These are phyloP conservation scores for cattle (Bos taurus) DNA, from an alignment of 2,113 vertebrate species.

Conservation along the genomic window DNA sequence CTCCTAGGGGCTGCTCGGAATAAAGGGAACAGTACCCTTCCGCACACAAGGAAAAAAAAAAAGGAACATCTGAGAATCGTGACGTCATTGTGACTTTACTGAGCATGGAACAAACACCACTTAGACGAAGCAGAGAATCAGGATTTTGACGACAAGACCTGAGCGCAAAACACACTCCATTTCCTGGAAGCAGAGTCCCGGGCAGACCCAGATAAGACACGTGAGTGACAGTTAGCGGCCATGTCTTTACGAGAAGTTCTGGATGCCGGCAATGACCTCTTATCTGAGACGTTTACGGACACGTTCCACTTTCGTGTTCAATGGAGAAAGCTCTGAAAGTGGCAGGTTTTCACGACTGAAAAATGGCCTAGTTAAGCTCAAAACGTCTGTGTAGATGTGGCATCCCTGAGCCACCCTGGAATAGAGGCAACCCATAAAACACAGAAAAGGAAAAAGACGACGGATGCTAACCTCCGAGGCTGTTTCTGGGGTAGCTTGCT, in stretches of 20 bases:
- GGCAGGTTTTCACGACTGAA: background rate
- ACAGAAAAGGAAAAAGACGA: no score
- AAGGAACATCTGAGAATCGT: background rate
- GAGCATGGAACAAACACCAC: background rate
- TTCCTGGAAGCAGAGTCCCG: background rate
- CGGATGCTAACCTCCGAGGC: rapidly evolving
- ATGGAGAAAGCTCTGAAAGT: no score
- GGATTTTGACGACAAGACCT: background rate
- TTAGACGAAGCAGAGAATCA: background rate
- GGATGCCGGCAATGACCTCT: background rate
- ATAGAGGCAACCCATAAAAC: background rate
- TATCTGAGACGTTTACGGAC: no score
- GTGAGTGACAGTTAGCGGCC: rapidly evolving
- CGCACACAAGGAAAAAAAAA: rapidly evolving
- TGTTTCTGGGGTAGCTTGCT: background rate
- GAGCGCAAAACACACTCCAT: background rate
- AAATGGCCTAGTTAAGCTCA: background rate
- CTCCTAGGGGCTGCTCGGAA: background rate
- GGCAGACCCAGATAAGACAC: background rate
- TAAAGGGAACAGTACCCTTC: background rate
- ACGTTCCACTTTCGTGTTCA: rapidly evolving
- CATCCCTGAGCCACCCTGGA: no score
- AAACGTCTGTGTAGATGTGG: background rate
- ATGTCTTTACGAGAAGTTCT: no score
- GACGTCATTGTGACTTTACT: background rate